Evolutionary conservation across 2,797 vertebrate species (phyloP), one percentile per base, ranked within the genome.

Genomic region (Pseudochaenichthys georgianus): DNA sequence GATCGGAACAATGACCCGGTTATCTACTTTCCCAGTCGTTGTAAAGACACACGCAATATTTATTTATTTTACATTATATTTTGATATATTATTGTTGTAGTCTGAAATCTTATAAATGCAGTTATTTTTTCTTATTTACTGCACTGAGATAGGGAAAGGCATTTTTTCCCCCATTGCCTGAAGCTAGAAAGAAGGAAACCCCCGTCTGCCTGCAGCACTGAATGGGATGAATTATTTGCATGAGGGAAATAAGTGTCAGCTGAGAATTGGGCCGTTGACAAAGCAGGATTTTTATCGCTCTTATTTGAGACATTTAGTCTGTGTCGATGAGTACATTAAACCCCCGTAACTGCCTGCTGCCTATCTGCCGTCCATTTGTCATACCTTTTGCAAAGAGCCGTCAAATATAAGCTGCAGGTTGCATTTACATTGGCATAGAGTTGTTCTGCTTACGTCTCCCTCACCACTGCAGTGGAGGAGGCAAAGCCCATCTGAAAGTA

Each of bases 251-350:
- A 85, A 81, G 61, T 83, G 81, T 59, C 54, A 71, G 60, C 59
- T 83, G 75, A 77, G 86, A 72, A 77, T 81, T 80, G 77, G 82
- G 90, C 84, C 67, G 90, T 80, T 94, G 93, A 94, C 93, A 94
- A 88, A 94, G 87, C 91, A 85, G 84, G 74, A 77, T 88, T 90
- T 92, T 92, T 86, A 85, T 91, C 78, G 10, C 80, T 84, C 61
- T 86, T 92, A 80, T 81, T 85, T 59, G 80, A 78, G 63, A 80
- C 75, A 78, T 94, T 95, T 88, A 83, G 89, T 95, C 91, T 94
- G 88, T 94, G 94, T 93, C 94, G 91, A 75, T 88, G 91, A 85
- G 88, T 91, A 88, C 92, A 92, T 94, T 94, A 94, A 90, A 89
- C 70, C 79, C 78, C 54, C 76, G 78, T 83, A 90, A 92, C 86